phyloP scores from a whole-genome alignment of 2,888 invertebrate species.

The Halictus quadricinctus region DNA sequence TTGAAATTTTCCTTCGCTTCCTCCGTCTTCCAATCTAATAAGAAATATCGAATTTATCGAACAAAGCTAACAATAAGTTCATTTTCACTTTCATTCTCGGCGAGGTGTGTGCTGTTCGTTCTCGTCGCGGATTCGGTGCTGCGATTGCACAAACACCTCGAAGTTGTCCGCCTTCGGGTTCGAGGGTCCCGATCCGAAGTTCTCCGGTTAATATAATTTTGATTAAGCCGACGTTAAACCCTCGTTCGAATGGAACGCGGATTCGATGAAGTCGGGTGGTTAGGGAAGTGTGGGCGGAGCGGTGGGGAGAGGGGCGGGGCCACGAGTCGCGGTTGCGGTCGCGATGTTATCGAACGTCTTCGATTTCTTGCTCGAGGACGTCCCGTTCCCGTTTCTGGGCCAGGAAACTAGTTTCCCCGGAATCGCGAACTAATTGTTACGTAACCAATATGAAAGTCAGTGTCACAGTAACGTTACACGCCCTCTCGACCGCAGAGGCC shows the following conservation, averaged over 20 bases:
- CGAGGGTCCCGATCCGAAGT: background rate
- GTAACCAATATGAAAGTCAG: conserved; percentile 63
- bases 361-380: conserved; percentile 36
- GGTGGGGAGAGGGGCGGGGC: background rate
- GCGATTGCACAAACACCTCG: background rate
- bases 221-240: background rate
- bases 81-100: background rate
- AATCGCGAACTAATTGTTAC: conserved; percentile 53
- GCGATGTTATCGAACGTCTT: conserved; percentile 26
- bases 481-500: background rate
- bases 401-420: conserved; percentile 43
- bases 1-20: background rate
- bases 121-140: background rate
- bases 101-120: background rate
- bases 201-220: conserved; percentile 1
- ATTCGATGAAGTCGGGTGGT: background rate
- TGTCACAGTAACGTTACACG: conserved; percentile 56
- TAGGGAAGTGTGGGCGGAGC: background rate
- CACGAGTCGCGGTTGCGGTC: background rate
- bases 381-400: conserved; percentile 21
- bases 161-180: background rate
- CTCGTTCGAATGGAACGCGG: background rate
- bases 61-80: background rate
- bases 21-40: background rate
- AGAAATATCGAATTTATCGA: background rate